These are phyloP conservation scores for Cerastoderma edule DNA, from an alignment of 2,888 invertebrate species.

Conservation along the genomic window DNA sequence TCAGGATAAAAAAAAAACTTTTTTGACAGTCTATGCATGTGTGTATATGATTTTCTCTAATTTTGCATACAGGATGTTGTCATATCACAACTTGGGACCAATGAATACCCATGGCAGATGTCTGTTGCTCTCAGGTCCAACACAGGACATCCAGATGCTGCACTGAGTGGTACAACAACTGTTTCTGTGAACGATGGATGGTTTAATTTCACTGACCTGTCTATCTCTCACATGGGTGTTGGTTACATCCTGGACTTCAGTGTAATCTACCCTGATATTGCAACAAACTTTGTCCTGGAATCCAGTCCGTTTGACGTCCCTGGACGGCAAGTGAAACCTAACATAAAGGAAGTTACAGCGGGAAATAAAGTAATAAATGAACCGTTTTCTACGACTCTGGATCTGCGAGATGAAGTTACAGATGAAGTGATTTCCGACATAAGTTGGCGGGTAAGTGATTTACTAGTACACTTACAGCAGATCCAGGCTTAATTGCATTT, in stretches of 20 bases:
- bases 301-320: constrained; percentile 58
- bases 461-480: no score
- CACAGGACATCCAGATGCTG: constrained; percentile 65
- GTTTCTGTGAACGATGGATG: constrained; percentile 73
- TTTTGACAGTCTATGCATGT: no score
- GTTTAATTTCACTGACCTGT: constrained; percentile 79
- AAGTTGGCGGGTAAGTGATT: constrained; percentile 64
- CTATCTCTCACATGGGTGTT: constrained; percentile 73
- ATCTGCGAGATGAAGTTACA: constrained; percentile 60
- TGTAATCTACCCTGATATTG: constrained; percentile 65
- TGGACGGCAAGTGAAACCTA: constrained; percentile 54
- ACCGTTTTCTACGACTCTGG: constrained; percentile 52
- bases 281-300: constrained; percentile 64
- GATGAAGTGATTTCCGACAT: constrained; percentile 59
- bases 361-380: constrained; percentile 55
- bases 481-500: no score
- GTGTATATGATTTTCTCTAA: no score
- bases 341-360: constrained; percentile 39
- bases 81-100: constrained; percentile 66
- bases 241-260: constrained; percentile 74
- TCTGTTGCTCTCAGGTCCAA: constrained; percentile 68
- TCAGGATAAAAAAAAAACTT: no score
- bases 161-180: constrained; percentile 68
- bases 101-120: constrained; percentile 73
- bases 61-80: constrained; percentile 39